A percentile compares a stretch with the other conserved stretches of the same genome.
These are phyloP conservation scores for Piaya cayana DNA, from an alignment of 2,113 vertebrate species.

Conservation along the genomic window DNA sequence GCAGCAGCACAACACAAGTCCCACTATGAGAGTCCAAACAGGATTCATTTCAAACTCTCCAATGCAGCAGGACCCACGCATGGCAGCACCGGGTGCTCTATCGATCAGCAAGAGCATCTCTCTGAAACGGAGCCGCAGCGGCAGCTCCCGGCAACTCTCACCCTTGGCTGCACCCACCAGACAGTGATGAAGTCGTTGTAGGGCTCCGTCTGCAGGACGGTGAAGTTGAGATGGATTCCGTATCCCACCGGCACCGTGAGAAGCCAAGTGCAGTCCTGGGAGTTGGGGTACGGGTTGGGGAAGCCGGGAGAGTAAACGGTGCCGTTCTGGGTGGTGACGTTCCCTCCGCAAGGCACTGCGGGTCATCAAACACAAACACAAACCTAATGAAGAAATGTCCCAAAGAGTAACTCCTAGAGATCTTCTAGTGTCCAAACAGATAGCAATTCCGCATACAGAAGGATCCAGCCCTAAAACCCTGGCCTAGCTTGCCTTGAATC, in stretches of 20 bases:
- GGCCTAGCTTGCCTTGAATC: background rate
- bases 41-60: too few species aligned
- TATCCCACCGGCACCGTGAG: constrained; percentile 88
- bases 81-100: too few species aligned
- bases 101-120: background rate
- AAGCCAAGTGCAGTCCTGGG: constrained; percentile 93
- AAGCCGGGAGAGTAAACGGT: constrained; percentile 97
- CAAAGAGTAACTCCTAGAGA: fast-evolving
- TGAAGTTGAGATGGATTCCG: constrained; percentile 92
- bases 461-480: background rate
- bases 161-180: constrained; percentile 80
- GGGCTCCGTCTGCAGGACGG: constrained; percentile 90
- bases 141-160: background rate
- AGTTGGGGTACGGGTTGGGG: constrained; percentile 91
- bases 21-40: too few species aligned
- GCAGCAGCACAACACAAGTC: too few species aligned
- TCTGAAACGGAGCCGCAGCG: fast-evolving
- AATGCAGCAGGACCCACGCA: too few species aligned
- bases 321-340: constrained; percentile 90
- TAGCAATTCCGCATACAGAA: background rate
- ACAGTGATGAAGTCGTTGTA: constrained; percentile 94
- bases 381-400: background rate
- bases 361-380: constrained; percentile 28
- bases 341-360: constrained; percentile 93
- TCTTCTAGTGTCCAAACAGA: background rate